Base-by-base conservation (phyloP, 2,113 vertebrate species). In the Montifringilla adamsi region DNA sequence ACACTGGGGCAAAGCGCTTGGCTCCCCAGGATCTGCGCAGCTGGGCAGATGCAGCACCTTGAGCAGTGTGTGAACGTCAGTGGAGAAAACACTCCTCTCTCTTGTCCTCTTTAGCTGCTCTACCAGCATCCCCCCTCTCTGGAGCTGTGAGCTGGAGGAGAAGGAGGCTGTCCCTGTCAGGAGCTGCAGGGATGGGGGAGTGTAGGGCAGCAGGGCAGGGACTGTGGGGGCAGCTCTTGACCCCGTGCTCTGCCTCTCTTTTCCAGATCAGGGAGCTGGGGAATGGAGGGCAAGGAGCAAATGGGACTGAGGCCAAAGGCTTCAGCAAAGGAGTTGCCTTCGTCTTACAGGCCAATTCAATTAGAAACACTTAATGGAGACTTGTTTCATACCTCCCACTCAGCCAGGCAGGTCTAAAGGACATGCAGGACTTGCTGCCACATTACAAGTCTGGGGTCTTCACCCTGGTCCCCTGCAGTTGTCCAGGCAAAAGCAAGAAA, bases 361-460 rank as follows among this genome's bases (percentile, higher is more conserved):
- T 94, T 66, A 94, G 64, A 56, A 93, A 64, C 21, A 56, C 50
- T 72, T 90, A 87, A 84, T 92, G 76, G 88, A 93, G 85, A 70
- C 17, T 31, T 0, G 0, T 55, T 90, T 80, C 10, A 5, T 14
- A 64, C 53, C 88, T 94, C 88, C 94, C 83, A 81, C 90, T 68
- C 76, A 64, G n/a, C 26, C 76, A 88, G 56, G 22, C n/a, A 33
- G 41, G 28, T 49, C 44, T 44, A 37, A 84, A 88, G 60, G 64
- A 27, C 16, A 27, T 13, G 47, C 26, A 70, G 0, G 19, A 78
- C 23, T 78, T 64, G 26, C 70, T 93, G 70, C 41, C 31, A 50
- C 22, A 2, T 66, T 84, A 44, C 52, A 79, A 72, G 69, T 52
- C 56, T 33, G 37, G 49, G 76, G 73, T 85, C 73, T 75, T 96